phyloP scores from a whole-genome alignment of 1,140 invertebrate genomes.

The Babylonia areolata region DNA sequence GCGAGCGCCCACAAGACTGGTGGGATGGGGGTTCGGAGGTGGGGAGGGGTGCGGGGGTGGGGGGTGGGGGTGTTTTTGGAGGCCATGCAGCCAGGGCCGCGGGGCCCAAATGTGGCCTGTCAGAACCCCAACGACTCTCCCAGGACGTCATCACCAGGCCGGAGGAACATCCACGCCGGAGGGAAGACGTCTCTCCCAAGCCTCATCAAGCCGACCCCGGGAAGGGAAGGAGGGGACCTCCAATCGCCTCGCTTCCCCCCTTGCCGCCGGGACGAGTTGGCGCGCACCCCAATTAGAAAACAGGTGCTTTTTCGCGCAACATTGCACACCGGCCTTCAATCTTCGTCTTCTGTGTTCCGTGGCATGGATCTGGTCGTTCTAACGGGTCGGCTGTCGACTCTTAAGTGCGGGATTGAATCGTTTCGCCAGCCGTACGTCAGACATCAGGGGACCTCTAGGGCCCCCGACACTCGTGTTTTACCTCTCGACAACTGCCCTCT shows the following conservation, averaged over 20 bases:
- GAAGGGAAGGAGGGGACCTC: too few species aligned
- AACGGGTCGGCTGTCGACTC: slow-evolving; percentile 2
- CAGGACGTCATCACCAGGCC: not conserved
- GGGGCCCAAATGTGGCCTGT: not conserved
- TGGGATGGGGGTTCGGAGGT: too few species aligned
- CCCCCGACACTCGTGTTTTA: slow-evolving; percentile 23
- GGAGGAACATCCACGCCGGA: not conserved
- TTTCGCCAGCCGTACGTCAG: not conserved
- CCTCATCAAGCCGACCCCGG: not conserved
- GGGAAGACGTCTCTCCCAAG: not conserved
- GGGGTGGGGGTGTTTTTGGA: too few species aligned
- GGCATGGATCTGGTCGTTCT: not conserved
- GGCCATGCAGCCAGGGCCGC: too few species aligned
- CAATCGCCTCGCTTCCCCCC: not conserved
- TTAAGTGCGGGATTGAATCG: not conserved
- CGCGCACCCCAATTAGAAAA: slow-evolving; percentile 31
- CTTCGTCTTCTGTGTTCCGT: slow-evolving; percentile 20
- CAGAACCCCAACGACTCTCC: not conserved
- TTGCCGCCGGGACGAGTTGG: not conserved
- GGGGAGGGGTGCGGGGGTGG: too few species aligned
- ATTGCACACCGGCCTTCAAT: slow-evolving; percentile 27
- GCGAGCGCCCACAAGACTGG: too few species aligned
- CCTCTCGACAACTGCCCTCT: slow-evolving; percentile 25
- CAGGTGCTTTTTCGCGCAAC: slow-evolving; percentile 27
- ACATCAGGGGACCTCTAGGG: not conserved